phyloP scores from a whole-genome alignment of 2,888 invertebrate species.

The Tetheella fluctuosa region DNA sequence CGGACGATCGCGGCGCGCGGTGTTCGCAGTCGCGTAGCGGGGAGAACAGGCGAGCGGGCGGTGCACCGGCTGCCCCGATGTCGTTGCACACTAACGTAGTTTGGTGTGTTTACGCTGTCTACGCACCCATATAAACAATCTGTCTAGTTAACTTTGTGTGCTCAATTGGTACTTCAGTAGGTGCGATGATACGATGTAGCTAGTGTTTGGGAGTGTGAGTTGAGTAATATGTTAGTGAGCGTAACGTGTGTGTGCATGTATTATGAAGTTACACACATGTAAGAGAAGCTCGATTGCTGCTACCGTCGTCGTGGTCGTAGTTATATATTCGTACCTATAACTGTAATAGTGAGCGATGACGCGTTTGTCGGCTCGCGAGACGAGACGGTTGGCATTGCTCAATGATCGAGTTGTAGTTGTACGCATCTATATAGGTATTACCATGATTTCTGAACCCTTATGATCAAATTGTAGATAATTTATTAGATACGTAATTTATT shows the following conservation, averaged over 20 bases:
- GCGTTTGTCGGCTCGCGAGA: constrained; percentile 82
- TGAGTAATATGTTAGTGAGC: constrained; percentile 55
- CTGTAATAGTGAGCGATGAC: constrained; percentile 81
- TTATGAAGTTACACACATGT: constrained; percentile 65
- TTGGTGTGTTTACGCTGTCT: constrained; percentile 56
- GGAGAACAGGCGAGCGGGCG: constrained; percentile 73
- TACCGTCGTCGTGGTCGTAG: constrained; percentile 67
- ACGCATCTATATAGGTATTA: constrained; percentile 56
- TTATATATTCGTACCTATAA: constrained; percentile 79
- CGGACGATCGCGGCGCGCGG: constrained; percentile 72
- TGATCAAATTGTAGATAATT: background rate
- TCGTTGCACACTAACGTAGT: constrained; percentile 68
- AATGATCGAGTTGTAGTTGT: constrained; percentile 81
- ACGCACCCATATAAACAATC: constrained; percentile 64
- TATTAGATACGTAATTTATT: background rate
- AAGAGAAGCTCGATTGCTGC: constrained; percentile 70
- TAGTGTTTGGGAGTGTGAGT: constrained; percentile 59
- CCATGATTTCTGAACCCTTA: constrained; percentile 21
- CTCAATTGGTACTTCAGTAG: constrained; percentile 61
- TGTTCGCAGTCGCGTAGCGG: constrained; percentile 81
- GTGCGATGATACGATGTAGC: constrained; percentile 60
- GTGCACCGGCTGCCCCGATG: constrained; percentile 83
- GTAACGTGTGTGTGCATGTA: constrained; percentile 60
- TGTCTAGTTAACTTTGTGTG: constrained; percentile 79
- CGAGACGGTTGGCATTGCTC: constrained; percentile 83